These are phyloP conservation scores for Gadus macrocephalus DNA, from an alignment of 2,113 vertebrate genomes.

Conservation along the genomic window DNA sequence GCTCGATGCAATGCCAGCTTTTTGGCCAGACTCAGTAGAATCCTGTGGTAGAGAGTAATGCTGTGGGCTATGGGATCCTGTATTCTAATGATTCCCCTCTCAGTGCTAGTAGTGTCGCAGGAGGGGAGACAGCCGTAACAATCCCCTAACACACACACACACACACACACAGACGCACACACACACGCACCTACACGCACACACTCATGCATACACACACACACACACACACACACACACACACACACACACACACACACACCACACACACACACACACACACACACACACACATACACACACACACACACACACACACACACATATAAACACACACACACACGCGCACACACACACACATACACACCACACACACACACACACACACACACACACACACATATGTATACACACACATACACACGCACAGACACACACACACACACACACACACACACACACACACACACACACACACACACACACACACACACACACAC, in stretches of 20 bases:
- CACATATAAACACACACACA: conserved; percentile 43
- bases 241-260: too few relatives aligned
- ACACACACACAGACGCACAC: conserved; percentile 34
- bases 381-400: conserved; percentile 33
- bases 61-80: conserved; percentile 49
- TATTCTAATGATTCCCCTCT: conserved; percentile 44
- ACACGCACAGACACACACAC: too few relatives aligned
- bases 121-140: conserved; percentile 40
- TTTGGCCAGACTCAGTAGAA: conserved; percentile 47
- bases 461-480: conserved; percentile 20
- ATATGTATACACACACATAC: conserved; percentile 36
- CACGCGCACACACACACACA: conserved; percentile 32
- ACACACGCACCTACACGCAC: too few relatives aligned
- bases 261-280: too few relatives aligned
- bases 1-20: conserved; percentile 19
- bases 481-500: too few relatives aligned
- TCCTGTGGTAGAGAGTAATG: conserved; percentile 3
- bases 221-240: too few relatives aligned
- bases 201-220: too few relatives aligned
- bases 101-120: conserved; percentile 45
- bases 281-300: conserved; percentile 34
- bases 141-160: too few relatives aligned
- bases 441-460: conserved; percentile 38
- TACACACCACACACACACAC: conserved; percentile 35
- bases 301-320: background rate